phyloP scores from a whole-genome alignment of 2,888 invertebrate species.

The Apodemia arnacis region DNA sequence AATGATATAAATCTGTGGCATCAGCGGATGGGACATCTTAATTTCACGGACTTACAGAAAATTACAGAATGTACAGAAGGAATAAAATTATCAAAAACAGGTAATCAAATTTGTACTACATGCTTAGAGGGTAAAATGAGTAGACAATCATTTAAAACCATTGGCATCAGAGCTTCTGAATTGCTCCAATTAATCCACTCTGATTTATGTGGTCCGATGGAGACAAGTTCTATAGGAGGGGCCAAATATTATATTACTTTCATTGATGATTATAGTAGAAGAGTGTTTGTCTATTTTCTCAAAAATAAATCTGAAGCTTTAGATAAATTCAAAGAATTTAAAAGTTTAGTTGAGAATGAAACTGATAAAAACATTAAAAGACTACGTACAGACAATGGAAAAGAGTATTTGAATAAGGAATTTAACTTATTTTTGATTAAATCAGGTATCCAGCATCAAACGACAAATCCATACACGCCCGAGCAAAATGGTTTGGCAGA shows the following conservation, averaged over 20 bases:
- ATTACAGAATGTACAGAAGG: background rate
- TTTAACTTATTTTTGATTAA: constrained; percentile 45
- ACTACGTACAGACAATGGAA: constrained; percentile 44
- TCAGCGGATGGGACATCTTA: constrained; percentile 22
- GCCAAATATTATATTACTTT: constrained; percentile 30
- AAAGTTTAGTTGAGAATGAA: constrained; percentile 27
- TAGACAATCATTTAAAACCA: constrained; percentile 17
- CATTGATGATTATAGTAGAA: constrained; percentile 27
- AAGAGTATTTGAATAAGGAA: constrained; percentile 51
- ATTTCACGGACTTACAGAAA: constrained; percentile 17
- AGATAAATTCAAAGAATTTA: constrained; percentile 18
- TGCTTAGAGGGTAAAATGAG: constrained; percentile 22
- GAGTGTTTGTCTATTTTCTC: constrained; percentile 21
- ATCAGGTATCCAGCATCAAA: constrained; percentile 80
- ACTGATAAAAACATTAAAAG: constrained; percentile 13
- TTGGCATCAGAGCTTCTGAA: constrained; percentile 6
- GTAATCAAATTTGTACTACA: constrained; percentile 13
- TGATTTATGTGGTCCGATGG: constrained; percentile 31
- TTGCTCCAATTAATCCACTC: constrained; percentile 23
- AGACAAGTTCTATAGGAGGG: constrained; percentile 28
- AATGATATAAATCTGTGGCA: constrained; percentile 23
- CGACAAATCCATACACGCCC: constrained; percentile 80
- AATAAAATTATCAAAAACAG: constrained; percentile 17
- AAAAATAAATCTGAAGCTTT: constrained; percentile 19
- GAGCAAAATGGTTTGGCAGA: constrained; percentile 86